Percentiles rank a stretch among this genome's conserved stretches.
Evolutionary conservation across 2,113 vertebrate species (phyloP).

Genomic region (Zosterops hypoxanthus): DNA sequence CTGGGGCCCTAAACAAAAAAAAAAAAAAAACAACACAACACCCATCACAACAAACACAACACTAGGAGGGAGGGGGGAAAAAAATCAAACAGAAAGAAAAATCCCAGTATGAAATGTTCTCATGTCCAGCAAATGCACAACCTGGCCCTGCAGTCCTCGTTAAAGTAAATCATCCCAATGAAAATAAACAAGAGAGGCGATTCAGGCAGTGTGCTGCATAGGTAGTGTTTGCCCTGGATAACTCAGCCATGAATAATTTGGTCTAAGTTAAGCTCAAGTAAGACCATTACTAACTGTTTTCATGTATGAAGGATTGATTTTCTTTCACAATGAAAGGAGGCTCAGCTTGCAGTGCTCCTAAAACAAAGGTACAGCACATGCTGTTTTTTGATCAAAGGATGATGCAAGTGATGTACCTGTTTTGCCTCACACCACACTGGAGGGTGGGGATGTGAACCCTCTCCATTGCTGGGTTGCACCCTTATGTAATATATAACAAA

Average conservation of each 20-base stretch:
- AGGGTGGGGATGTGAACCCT: neutral
- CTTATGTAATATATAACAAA: neutral
- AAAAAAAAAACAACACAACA: neutral
- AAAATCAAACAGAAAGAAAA: neutral
- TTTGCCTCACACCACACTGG: neutral
- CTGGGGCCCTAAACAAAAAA: neutral
- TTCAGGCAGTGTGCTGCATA: neutral
- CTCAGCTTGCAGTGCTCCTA: neutral
- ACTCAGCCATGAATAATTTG: constrained; percentile 34
- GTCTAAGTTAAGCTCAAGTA: neutral
- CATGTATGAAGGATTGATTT: constrained; percentile 34
- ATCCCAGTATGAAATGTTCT: neutral
- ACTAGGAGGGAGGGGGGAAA: neutral
- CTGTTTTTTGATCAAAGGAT: neutral
- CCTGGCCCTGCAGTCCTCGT: neutral
- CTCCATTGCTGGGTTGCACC: neutral
- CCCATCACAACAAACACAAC: neutral
- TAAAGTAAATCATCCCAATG: neutral
- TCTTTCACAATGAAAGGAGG: neutral
- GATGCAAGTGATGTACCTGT: neutral
- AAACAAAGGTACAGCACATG: neutral
- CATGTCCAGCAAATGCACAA: neutral
- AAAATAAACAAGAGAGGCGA: neutral
- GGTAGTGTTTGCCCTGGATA: neutral
- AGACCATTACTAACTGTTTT: constrained; percentile 38